These are phyloP conservation scores for Melangyna quadrimaculata DNA, from an alignment of 2,888 invertebrate species.

Conservation along the genomic window DNA sequence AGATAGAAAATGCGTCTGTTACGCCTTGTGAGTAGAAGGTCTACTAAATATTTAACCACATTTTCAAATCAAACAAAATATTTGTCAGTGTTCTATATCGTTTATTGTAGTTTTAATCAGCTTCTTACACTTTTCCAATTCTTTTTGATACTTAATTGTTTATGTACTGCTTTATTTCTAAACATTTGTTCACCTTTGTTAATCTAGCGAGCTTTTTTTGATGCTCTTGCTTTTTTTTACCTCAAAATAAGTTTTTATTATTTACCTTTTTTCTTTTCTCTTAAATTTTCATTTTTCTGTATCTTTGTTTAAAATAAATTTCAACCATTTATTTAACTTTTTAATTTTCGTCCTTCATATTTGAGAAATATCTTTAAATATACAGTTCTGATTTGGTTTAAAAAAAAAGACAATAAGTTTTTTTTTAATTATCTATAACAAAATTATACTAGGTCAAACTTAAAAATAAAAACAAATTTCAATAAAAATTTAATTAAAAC, in stretches of 20 bases:
- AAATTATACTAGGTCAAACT: slow-evolving; percentile 15
- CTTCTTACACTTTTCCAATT: slow-evolving; percentile 25
- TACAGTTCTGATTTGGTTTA: slow-evolving; percentile 58
- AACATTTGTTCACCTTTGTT: slow-evolving; percentile 2
- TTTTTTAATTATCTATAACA: slow-evolving; percentile 28
- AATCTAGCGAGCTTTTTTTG: slow-evolving; percentile 26
- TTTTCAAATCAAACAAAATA: not conserved
- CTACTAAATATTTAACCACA: not conserved
- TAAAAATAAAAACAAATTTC: not conserved
- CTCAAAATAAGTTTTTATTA: slow-evolving; percentile 50
- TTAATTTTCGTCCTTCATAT: slow-evolving; percentile 11
- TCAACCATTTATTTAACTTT: slow-evolving; percentile 13
- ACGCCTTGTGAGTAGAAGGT: no score
- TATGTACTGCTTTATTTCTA: slow-evolving; percentile 18
- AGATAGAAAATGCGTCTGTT: no score
- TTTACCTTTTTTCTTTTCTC: not conserved
- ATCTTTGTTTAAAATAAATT: slow-evolving; percentile 38
- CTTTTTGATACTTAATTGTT: slow-evolving; percentile 16
- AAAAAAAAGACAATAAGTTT: not conserved
- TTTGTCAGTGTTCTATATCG: slow-evolving; percentile 2
- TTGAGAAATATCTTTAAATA: slow-evolving; percentile 55
- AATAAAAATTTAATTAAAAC: not conserved
- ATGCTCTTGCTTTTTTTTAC: slow-evolving; percentile 25
- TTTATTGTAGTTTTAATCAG: slow-evolving; percentile 58
- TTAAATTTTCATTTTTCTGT: slow-evolving; percentile 35